Evolutionary conservation across 2,797 vertebrate species (phyloP).

Genomic region (Sebastes taczanowskii): DNA sequence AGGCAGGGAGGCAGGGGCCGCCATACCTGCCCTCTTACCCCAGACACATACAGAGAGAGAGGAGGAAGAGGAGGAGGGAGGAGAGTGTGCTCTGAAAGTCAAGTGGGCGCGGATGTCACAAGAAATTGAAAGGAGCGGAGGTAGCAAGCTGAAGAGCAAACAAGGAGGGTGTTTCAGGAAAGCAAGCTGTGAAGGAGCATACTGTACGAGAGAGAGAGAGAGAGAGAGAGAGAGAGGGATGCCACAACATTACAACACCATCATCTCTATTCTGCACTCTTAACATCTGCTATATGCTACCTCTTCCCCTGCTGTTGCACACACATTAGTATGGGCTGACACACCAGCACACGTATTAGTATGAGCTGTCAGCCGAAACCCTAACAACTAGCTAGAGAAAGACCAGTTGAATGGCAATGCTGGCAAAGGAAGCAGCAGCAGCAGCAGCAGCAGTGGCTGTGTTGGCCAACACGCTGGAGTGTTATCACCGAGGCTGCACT

Average conservation of each 20-base stretch:
- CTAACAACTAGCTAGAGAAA: slow-evolving; percentile 59
- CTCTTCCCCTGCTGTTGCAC: slow-evolving; percentile 46
- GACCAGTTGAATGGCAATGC: slow-evolving; percentile 64
- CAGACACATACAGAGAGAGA: slow-evolving; percentile 26
- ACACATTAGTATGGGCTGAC: slow-evolving; percentile 68
- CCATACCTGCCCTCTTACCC: slow-evolving; percentile 24
- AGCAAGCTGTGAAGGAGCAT: slow-evolving; percentile 10
- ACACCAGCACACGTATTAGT: slow-evolving; percentile 65
- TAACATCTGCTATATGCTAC: slow-evolving; percentile 59
- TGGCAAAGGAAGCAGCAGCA: slow-evolving; percentile 49
- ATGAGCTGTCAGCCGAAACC: slow-evolving; percentile 69
- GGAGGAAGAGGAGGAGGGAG: neutral
- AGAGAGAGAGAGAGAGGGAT: neutral
- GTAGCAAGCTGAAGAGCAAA: slow-evolving; percentile 20
- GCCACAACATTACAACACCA: slow-evolving; percentile 38
- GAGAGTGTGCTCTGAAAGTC: slow-evolving; percentile 52
- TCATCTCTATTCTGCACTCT: slow-evolving; percentile 54
- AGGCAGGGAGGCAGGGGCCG: slow-evolving; percentile 22
- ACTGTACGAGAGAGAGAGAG: neutral
- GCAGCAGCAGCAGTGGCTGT: slow-evolving; percentile 33
- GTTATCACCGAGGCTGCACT: slow-evolving; percentile 56
- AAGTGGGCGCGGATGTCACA: slow-evolving; percentile 38
- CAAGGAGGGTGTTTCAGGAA: slow-evolving; percentile 13
- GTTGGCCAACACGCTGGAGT: slow-evolving; percentile 62
- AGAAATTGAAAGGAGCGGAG: slow-evolving; percentile 3